Evolutionary conservation across 2,888 invertebrate species (phyloP), one percentile per base, ranked within the genome.

Genomic region (Tyria jacobaeae): DNA sequence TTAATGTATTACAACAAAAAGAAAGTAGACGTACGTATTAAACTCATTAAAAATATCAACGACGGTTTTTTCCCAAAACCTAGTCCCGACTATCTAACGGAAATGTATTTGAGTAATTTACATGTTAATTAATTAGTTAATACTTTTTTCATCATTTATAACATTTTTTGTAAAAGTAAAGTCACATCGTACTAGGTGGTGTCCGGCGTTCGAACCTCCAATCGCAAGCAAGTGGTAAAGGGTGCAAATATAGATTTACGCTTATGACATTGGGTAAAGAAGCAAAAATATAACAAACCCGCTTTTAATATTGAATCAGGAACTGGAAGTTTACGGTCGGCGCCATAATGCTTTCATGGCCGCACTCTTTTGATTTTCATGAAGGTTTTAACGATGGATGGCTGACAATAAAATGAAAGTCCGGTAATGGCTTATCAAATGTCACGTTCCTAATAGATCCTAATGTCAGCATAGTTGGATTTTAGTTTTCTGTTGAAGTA

Each of bases 251-350:
- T 71, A 44, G 70, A 71, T 59, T 57, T 48, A 24, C 25, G 2
- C 44, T 60, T 54, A 64, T 62, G 67, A 64, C 67, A 66, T 57
- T 62, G 62, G n/a, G 31, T 56, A 47, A 34, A 51, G 57, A 12
- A 24, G 31, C 50, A 25, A 10, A 24, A 48, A 48, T 35, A 25
- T 34, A 24, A 44, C 37, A 24, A 48, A 47, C 61, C 25, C 51
- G 68, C 56, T 62, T 65, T 48, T 56, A 56, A 47, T 41, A 50
- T 49, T 62, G 50, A 56, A 61, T 74, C 54, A 60, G 44, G 44
- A 39, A 34, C 57, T 34, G 58, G 27, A 54, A 57, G 57, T 37
- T 48, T 60, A 55, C 34, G 49, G 15, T 49, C 24, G 24, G 14
- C 3, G 41, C 39, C 7, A 44, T 34, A 15, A 21, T 47, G 35